These are phyloP conservation scores for Charadrius vociferus DNA, from an alignment of 2,113 vertebrate species.

Conservation along the genomic window DNA sequence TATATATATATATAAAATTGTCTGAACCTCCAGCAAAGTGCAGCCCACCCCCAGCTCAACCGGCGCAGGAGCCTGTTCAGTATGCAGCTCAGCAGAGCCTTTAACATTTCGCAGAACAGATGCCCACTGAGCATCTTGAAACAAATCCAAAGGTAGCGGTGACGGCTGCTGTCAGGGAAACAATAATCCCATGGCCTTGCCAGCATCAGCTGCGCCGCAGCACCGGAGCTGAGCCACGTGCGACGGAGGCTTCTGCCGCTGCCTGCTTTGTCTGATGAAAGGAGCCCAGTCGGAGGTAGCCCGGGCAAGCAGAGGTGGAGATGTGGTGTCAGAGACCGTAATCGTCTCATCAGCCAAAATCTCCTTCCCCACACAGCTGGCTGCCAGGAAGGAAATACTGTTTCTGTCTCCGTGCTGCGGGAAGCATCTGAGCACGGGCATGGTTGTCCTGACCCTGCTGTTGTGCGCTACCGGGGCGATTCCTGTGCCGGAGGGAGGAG, in stretches of 20 bases:
- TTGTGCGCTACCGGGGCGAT: not conserved
- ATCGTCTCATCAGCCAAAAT: not conserved
- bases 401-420: not conserved
- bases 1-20: not conserved
- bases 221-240: not conserved
- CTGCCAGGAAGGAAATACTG: not conserved
- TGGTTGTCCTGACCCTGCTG: not conserved
- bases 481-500: not conserved
- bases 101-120: constrained; percentile 26
- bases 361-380: not conserved
- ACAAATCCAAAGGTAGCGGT: constrained; percentile 16
- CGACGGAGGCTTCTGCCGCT: not conserved
- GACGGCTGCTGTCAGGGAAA: constrained; percentile 52
- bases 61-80: not conserved
- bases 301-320: not conserved
- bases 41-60: not conserved
- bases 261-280: not conserved
- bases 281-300: not conserved
- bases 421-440: not conserved
- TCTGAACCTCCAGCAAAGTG: not conserved
- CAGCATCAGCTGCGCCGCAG: not conserved
- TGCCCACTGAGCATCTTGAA: constrained; percentile 60
- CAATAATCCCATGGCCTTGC: constrained; percentile 6
- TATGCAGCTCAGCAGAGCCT: constrained; percentile 26
- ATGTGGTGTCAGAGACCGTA: not conserved